Base-by-base conservation (phyloP, 2,113 vertebrate genomes). In the Corythornis vintsioides region DNA sequence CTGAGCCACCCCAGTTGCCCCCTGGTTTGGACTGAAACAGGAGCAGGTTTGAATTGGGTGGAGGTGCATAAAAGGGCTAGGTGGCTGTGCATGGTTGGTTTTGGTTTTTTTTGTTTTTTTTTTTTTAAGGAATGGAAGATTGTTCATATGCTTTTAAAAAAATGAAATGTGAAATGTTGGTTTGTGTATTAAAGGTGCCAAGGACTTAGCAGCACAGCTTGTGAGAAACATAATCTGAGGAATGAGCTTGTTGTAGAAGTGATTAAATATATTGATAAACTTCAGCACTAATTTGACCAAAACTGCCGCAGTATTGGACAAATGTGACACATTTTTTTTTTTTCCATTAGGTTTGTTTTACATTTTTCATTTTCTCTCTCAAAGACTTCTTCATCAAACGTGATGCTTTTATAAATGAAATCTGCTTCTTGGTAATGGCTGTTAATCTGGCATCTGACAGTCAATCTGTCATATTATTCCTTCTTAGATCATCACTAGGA, bases 1-100 rank as follows among this genome's bases (percentile, higher is more conserved):
- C 79, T 3, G 21, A 43, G 83, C 75, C 50, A 2, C 4, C 26
- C 53, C 31, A 4, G 47, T 80, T 67, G 56, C 1, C 0, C 2
- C 1, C 0, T 20, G 7, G 4, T 26, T 9, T 0, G 0, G 7
- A 4, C 33, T 28, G 47, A 38, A 10, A 3, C 0, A 4, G 43
- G 2, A 70, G 29, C 53, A 17, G 1, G 4, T 14, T 55, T 13
- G 45, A 10, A 5, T 40, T 3, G 0, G 1, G 25, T n/a, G 45
- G 28, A 65, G 38, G 17, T 29, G 55, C 19, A 17, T 4, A 0
- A 6, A 40, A 35, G 53, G 40, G 9, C 1, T 3, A 2, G 13
- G 65, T 35, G 48, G 19, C 35, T 8, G 2, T n/a, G 38, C 11
- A 0, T 3, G 19, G 25, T 63, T 78, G 10, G 38, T 65, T 57